Percentiles rank a stretch among this genome's conserved stretches.
Evolutionary conservation across 2,888 invertebrate genomes (phyloP).

Genomic region (Tenodera sinensis): DNA sequence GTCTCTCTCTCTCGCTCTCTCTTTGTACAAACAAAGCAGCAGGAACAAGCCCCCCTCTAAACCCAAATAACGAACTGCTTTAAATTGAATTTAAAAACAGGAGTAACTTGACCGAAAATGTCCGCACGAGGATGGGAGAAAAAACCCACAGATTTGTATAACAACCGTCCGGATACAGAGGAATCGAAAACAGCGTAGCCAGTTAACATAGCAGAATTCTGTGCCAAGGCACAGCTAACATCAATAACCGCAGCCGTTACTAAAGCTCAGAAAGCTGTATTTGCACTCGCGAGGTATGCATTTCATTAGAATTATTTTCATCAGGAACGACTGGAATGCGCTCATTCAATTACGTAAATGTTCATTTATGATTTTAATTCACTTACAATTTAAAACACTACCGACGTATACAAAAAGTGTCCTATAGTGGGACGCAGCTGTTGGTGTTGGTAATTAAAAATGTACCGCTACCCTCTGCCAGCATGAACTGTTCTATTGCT

Average conservation of each 20-base stretch:
- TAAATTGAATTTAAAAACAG: slow-evolving; percentile 14
- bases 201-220: background rate
- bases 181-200: background rate
- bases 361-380: too few species aligned
- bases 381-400: too few species aligned
- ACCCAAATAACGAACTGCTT: slow-evolving; percentile 11
- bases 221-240: background rate
- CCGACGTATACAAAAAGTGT: too few species aligned
- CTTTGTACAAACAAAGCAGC: background rate
- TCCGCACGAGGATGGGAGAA: background rate
- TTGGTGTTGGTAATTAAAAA: too few species aligned
- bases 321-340: too few species aligned
- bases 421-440: too few species aligned
- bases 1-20: background rate
- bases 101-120: background rate
- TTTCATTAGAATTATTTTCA: background rate
- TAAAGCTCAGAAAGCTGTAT: background rate
- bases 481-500: too few species aligned
- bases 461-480: too few species aligned
- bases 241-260: background rate
- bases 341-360: too few species aligned
- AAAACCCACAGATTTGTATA: background rate
- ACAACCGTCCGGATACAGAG: background rate
- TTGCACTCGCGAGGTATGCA: background rate
- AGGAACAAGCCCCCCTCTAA: background rate